Base-by-base conservation (phyloP, 2,888 invertebrate species). In the Orthosia incerta region DNA sequence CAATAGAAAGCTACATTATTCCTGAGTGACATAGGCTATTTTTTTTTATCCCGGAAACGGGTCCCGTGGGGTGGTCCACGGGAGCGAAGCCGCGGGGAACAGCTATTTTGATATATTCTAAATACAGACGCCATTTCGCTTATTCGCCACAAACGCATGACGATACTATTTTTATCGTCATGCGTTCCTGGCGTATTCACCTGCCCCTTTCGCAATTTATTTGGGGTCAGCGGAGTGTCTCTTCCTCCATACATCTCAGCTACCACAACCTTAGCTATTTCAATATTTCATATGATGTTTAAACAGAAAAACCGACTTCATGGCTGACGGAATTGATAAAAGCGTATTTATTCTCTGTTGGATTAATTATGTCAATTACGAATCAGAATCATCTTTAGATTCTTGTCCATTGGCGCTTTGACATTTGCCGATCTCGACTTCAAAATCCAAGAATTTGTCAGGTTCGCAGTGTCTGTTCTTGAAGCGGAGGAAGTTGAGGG, bases 401-500 rank as follows among this genome's bases (percentile, higher is more conserved):
- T 84, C 71, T n/a, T 81, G 83, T n/a, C 65, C 64, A 20, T 75
- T 81, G 13, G 23, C 50, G 67, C 68, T 75, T 31, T 88, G 89
- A 57, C 87, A 76, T 75, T 89, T 87, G 15, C 76, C 77, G 39
- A 92, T 87, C 65, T 91, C 89, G 23, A 94, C 89, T 39, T 91
- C 88, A 79, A 92, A 91, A 73, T 93, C 92, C 4, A 94, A 84
- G 73, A 82, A 89, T 64, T 91, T 92, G 53, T 94, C 94, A 0
- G 91, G 86, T 70, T 94, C 93, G 82, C 91, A 90, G 75, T 92
- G 90, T n/a, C 91, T 89, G 84, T 93, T 93, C 82, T 92, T 93
- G 75, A 89, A 85, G 39, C 94, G 90, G 16, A 94, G 88, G 90
- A 93, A 95, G 90, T 95, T 95, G 59, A 93, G 88, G 1, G 95